A percentile compares a stretch with the other conserved stretches of the same genome.
Conservation (phyloP, 2,113 vertebrate species). For the Onychorhynchus coronatus region DNA sequence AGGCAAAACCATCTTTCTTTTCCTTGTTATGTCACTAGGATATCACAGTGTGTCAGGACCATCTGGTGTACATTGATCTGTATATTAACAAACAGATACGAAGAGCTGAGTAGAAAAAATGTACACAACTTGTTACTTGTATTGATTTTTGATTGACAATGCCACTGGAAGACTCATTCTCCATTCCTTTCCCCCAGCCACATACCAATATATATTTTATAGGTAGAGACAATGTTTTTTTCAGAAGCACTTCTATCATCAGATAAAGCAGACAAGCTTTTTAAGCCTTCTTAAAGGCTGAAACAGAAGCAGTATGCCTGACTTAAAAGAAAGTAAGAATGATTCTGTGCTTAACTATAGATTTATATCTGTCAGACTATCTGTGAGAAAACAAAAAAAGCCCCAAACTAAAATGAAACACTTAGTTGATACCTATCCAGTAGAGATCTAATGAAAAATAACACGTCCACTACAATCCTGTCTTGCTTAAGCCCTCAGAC, state of each 20-base stretch:
- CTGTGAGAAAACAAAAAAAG: neutral
- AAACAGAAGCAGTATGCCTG: neutral
- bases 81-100: neutral
- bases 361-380: fast-evolving
- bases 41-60: neutral
- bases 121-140: fast-evolving
- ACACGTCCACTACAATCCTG: neutral
- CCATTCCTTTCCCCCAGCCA: neutral
- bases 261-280: neutral
- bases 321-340: neutral
- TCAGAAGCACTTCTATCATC: neutral
- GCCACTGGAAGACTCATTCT: neutral
- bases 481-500: neutral
- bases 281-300: neutral
- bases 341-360: neutral
- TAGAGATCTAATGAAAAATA: neutral
- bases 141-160: neutral
- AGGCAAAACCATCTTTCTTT: neutral
- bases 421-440: neutral
- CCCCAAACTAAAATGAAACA: neutral
- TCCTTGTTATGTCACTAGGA: neutral
- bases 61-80: neutral
- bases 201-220: neutral
- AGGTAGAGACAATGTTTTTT: neutral
- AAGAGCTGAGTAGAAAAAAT: neutral